Conservation (phyloP, 2,888 invertebrate genomes). For the Cerceris rybyensis region DNA sequence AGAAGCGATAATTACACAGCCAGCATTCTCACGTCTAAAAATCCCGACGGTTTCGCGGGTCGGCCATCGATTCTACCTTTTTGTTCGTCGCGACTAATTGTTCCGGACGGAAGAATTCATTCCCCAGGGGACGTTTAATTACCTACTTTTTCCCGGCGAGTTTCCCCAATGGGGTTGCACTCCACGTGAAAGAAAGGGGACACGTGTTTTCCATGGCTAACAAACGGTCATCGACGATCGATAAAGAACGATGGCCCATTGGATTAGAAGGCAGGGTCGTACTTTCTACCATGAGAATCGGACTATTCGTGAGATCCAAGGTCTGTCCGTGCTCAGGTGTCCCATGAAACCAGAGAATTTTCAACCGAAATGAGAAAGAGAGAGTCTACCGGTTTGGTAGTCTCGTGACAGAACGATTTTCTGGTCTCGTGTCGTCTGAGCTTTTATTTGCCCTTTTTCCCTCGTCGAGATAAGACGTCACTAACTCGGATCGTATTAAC, state of each 20-base stretch:
- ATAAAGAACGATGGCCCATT: constrained; percentile 1
- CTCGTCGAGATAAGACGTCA: too few species aligned
- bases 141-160: constrained; percentile 57
- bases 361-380: too few species aligned
- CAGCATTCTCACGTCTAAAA: constrained; percentile 1
- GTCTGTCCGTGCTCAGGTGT: too few species aligned
- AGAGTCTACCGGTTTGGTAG: too few species aligned
- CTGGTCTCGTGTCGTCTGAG: too few species aligned
- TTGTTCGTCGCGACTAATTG: constrained; percentile 63
- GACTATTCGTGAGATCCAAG: not conserved
- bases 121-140: constrained; percentile 69
- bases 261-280: not conserved
- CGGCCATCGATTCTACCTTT: constrained; percentile 24
- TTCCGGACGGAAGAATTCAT: constrained; percentile 72
- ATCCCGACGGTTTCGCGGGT: not conserved
- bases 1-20: not conserved
- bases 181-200: constrained; percentile 7
- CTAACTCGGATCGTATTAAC: not conserved
- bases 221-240: constrained; percentile 35
- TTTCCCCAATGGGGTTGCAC: constrained; percentile 10
- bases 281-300: not conserved
- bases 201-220: constrained; percentile 19
- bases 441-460: too few species aligned
- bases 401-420: too few species aligned
- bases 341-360: too few species aligned